Base-by-base conservation (phyloP, 1,140 invertebrate species). In the Zaprionus capensis region DNA sequence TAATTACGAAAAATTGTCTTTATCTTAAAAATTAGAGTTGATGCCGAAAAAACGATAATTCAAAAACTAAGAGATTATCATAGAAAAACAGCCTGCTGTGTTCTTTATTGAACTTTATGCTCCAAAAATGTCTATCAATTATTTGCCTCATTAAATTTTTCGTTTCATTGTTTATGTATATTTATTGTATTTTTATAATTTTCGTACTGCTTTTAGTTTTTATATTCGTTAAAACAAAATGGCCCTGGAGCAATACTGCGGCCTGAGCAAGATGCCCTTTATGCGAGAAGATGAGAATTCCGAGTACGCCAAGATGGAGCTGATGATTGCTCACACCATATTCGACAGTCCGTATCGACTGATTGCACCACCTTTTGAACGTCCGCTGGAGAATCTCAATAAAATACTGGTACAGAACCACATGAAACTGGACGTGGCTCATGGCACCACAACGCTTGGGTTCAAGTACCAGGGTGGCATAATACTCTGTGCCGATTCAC, bases 371-470 rank as follows among this genome's bases (percentile, higher is more conserved):
- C 96, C 96, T 20, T 95, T 94, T 76, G 80, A 46, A 0, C 51
- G 31, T 95, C 95, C 95, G 12, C 93, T 93, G 28, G 93, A 94
- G 90, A 94, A 94, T 59, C 92, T 96, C 7, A 46, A 93, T 92
- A 93, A 11, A 86, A 94, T 63, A 93, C 95, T 63, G 91, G 93
- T 26, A 93, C 92, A 38, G 94, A 96, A 93, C 95, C 96, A 73
- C 93, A 94, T 98, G 64, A 96, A 97, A 92, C 97, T 99, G 51
- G 94, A 98, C 73, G 98, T 98, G 92, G 95, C 97, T 85, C 98
- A 99, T 94, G 99, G 99, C 81, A 99, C 99, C 1, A 99, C 99
- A 14, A 99, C 99, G 14, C 93, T 99, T 38, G 98, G 97, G 5
- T 99, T 99, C 87, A 96, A 96, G 28, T 91, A 92, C 31, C 93